Percentiles rank a stretch among this genome's conserved stretches.
These are phyloP conservation scores for Varanus salvator DNA, from an alignment of 2,113 vertebrate genomes.

Conservation along the genomic window DNA sequence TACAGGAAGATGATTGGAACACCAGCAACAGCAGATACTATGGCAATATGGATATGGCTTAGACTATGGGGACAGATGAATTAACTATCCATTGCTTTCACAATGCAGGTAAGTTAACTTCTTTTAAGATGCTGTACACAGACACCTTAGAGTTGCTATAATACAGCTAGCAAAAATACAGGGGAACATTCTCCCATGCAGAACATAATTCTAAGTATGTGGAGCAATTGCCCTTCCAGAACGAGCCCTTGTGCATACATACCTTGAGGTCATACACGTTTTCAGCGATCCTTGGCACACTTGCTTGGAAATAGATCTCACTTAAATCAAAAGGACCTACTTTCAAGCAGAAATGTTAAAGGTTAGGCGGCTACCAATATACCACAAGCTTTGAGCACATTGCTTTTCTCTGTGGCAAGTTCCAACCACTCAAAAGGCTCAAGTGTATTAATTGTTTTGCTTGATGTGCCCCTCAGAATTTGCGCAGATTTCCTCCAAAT, in stretches of 20 bases:
- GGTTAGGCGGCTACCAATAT: neutral
- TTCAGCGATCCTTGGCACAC: neutral
- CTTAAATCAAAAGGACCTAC: neutral
- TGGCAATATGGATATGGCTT: neutral
- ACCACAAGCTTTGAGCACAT: neutral
- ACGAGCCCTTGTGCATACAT: neutral
- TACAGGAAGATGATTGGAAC: constrained; percentile 22
- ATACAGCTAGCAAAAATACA: neutral
- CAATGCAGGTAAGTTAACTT: neutral
- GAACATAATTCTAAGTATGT: neutral
- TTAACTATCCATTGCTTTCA: neutral
- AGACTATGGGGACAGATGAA: neutral
- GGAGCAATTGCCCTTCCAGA: neutral
- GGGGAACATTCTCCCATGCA: neutral
- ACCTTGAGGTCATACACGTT: neutral
- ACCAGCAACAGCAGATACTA: neutral
- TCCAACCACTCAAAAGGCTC: neutral
- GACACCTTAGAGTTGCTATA: neutral
- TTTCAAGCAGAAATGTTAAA: neutral
- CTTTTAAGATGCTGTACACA: neutral
- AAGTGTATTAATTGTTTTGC: neutral
- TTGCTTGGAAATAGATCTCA: neutral
- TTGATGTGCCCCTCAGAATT: neutral
- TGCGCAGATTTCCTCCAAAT: neutral
- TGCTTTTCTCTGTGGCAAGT: neutral